These are phyloP conservation scores for Drosophila melanocephala DNA, from an alignment of 2,888 invertebrate genomes.

Conservation along the genomic window DNA sequence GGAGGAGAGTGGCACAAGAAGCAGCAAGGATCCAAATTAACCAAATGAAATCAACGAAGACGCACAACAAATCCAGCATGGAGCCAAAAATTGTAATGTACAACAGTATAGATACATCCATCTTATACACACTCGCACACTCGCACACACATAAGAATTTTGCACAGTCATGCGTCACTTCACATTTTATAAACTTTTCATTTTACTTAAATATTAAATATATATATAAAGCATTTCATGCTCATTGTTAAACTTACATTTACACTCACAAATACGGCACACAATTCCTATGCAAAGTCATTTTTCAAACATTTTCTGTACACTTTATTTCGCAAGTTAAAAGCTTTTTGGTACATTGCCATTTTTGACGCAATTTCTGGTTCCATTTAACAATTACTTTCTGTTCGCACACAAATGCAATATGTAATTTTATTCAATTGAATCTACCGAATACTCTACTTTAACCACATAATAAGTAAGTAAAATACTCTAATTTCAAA, in stretches of 20 bases:
- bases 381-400: slow-evolving; percentile 60
- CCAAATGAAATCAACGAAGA: slow-evolving; percentile 60
- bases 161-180: slow-evolving; percentile 57
- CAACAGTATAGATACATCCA: slow-evolving; percentile 43
- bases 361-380: slow-evolving; percentile 52
- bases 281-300: slow-evolving; percentile 59
- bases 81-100: slow-evolving; percentile 81
- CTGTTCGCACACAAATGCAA: slow-evolving; percentile 54
- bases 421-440: slow-evolving; percentile 57
- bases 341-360: slow-evolving; percentile 50
- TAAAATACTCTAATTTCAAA: slow-evolving; percentile 11
- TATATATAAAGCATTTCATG: slow-evolving; percentile 55
- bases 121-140: not conserved
- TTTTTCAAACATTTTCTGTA: slow-evolving; percentile 60
- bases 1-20: not conserved
- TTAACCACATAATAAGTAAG: slow-evolving; percentile 33
- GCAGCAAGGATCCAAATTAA: slow-evolving; percentile 13
- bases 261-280: slow-evolving; percentile 6
- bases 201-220: slow-evolving; percentile 54
- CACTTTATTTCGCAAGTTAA: slow-evolving; percentile 39
- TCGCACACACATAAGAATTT: slow-evolving; percentile 25
- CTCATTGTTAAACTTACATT: slow-evolving; percentile 51
- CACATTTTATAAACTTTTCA: slow-evolving; percentile 23
- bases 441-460: slow-evolving; percentile 21
- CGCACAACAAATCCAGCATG: slow-evolving; percentile 74